Base-by-base conservation (phyloP, 2,113 vertebrate species). In the Tapirus terrestris region DNA sequence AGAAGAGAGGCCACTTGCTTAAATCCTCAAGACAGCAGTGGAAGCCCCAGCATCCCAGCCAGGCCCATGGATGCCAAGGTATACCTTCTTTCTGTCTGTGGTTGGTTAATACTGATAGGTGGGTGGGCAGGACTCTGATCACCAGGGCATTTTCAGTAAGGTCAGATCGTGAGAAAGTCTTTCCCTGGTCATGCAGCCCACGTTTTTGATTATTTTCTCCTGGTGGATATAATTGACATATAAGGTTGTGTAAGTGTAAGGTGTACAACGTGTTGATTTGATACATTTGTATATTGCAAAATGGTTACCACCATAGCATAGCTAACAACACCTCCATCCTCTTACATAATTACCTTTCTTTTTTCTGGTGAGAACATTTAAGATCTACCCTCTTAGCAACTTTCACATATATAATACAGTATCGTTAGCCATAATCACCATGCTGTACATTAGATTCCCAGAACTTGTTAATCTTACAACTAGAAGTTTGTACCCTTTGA, bases 191-290 rank as follows among this genome's bases (percentile, higher is more conserved):
- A 21, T 12, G 43, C 16, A 58, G 48, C 13, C 31, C 51, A 7
- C 18, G 36, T 13, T 67, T 68, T 60, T 18, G 8, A 23, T 48
- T 12, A 51, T 21, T 39, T 61, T 2, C 9, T 9, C 45, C 29
- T 2, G 14, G 23, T 12, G 16, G 6, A 27, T 53, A n/a, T 63
- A 56, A 56, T 75, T 0, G 2, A 61, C 60, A 48, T 17, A 8
- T 48, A 70, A 23, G 53, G 8, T 21, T 29, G 21, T 23, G n/a
- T 58, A 65, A 53, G 36, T 76, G 76, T 48, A 63, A 43, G 60
- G 27, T 65, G 23, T 1, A 1, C 2, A 14, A n/a, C 7, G 0
- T 39, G n/a, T 53, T 43, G 8, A 31, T 23, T 16, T 2, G 45
- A 75, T 8, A 36, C 23, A 13, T 36, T 58, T 67, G 31, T 12